Conservation (phyloP, 2,797 vertebrate genomes). For the Gambusia yucatana region DNA sequence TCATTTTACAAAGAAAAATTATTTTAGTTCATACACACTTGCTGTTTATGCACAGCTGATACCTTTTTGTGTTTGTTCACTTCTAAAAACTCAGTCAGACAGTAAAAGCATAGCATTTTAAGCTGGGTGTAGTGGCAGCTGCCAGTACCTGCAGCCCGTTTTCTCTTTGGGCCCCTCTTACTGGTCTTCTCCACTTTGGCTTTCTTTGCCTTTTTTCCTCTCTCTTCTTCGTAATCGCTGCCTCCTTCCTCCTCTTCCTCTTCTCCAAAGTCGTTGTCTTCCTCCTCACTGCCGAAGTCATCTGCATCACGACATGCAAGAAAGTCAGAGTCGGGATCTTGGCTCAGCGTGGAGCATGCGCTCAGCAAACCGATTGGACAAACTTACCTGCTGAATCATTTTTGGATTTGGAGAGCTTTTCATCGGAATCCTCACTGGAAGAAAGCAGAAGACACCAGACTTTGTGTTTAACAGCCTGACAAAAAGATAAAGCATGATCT, state of each 20-base stretch:
- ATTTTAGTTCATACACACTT: too few species aligned
- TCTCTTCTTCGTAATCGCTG: constrained; percentile 90
- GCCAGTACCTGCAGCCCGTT: constrained; percentile 84
- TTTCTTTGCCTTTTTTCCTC: constrained; percentile 89
- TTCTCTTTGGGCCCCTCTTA: constrained; percentile 87
- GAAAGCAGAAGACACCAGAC: background rate
- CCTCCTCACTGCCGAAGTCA: constrained; percentile 90
- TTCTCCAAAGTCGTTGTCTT: constrained; percentile 85
- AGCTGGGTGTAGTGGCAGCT: background rate
- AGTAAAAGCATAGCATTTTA: background rate
- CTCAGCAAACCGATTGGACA: background rate
- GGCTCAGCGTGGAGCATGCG: background rate
- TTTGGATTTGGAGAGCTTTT: constrained; percentile 95
- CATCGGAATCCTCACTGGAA: constrained; percentile 94
- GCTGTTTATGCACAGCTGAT: background rate
- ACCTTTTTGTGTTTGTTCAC: background rate
- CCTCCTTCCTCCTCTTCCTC: constrained; percentile 88
- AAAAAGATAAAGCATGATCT: background rate
- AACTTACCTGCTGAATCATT: constrained; percentile 93
- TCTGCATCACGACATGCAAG: constrained; percentile 66
- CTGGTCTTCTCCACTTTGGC: constrained; percentile 85
- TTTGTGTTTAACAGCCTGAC: background rate
- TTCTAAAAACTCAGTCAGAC: background rate
- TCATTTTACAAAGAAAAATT: too few species aligned
- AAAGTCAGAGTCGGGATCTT: background rate